phyloP scores from a whole-genome alignment of 1,140 invertebrate genomes.

The Macrobrachium rosenbergii region DNA sequence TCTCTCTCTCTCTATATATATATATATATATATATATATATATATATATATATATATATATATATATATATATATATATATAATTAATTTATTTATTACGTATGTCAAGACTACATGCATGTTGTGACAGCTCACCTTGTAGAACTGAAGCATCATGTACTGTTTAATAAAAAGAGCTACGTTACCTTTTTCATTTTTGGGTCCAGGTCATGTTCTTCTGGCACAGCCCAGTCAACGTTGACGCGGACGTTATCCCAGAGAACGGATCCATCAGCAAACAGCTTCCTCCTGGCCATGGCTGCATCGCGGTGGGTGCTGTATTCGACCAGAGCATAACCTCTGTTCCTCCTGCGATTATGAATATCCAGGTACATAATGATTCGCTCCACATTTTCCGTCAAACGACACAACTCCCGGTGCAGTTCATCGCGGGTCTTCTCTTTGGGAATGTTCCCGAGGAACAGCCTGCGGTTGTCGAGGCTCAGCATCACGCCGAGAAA shows the following conservation, averaged over 20 bases:
- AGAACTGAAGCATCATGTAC: no score
- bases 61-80: constrained; percentile 16
- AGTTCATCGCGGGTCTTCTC: constrained; percentile 80
- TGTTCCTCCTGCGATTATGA: constrained; percentile 77
- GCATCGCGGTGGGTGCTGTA: constrained; percentile 84
- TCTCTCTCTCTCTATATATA: no score
- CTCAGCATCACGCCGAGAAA: constrained; percentile 83
- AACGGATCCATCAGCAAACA: constrained; percentile 69
- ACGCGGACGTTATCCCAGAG: constrained; percentile 72
- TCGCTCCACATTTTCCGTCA: constrained; percentile 80
- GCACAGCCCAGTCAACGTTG: constrained; percentile 89
- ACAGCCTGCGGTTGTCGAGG: constrained; percentile 86
- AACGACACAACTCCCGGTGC: constrained; percentile 76
- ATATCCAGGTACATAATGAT: constrained; percentile 81
- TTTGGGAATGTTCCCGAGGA: constrained; percentile 85
- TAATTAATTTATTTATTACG: no score
- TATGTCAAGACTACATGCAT: no score
- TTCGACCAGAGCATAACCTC: constrained; percentile 89
- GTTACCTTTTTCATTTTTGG: constrained; percentile 79
- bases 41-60: constrained; percentile 2
- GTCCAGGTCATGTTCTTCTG: constrained; percentile 82
- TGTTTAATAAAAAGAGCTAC: no score
- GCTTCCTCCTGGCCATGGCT: constrained; percentile 82
- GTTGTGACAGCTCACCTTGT: background rate
- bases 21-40: background rate